These are phyloP conservation scores for Amphiprion percula DNA, from an alignment of 2,113 vertebrate species.

Conservation along the genomic window DNA sequence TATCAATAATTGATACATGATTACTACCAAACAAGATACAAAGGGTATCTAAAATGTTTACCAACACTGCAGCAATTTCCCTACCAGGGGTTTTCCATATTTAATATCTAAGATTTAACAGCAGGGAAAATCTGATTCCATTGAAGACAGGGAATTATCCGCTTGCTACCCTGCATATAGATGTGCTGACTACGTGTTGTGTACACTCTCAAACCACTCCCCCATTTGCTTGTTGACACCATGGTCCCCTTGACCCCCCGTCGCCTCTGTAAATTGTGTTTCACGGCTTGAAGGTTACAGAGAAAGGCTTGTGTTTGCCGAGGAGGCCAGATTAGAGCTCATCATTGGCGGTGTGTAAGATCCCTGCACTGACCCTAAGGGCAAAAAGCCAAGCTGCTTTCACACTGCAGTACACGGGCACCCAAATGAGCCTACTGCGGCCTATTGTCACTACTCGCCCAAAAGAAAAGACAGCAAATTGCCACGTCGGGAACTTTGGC, in stretches of 20 bases:
- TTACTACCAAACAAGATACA: neutral
- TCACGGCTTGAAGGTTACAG: conserved; percentile 75
- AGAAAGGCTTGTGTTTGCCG: conserved; percentile 83
- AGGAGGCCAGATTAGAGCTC: conserved; percentile 90
- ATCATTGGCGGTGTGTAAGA: conserved; percentile 85
- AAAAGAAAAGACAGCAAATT: conserved; percentile 90
- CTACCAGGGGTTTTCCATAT: neutral
- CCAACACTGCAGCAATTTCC: neutral
- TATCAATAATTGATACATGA: neutral
- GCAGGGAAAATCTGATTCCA: neutral
- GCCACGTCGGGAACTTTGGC: conserved; percentile 90
- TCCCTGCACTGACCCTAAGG: conserved; percentile 87
- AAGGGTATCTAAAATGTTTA: neutral
- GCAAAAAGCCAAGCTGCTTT: conserved; percentile 86
- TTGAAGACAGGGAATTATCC: conserved; percentile 16
- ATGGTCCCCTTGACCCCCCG: conserved; percentile 50
- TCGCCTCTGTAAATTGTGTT: conserved; percentile 79
- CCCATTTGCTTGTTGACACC: conserved; percentile 57
- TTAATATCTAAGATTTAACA: neutral
- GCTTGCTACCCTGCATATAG: conserved; percentile 22
- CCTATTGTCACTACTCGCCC: conserved; percentile 86
- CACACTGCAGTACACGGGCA: conserved; percentile 86
- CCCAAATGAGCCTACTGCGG: conserved; percentile 81
- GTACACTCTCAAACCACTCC: conserved; percentile 24
- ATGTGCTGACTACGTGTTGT: conserved; percentile 24